These are phyloP conservation scores for Scaptodrosophila latifasciaeformis DNA, from an alignment of 2,888 invertebrate species.

Conservation along the genomic window DNA sequence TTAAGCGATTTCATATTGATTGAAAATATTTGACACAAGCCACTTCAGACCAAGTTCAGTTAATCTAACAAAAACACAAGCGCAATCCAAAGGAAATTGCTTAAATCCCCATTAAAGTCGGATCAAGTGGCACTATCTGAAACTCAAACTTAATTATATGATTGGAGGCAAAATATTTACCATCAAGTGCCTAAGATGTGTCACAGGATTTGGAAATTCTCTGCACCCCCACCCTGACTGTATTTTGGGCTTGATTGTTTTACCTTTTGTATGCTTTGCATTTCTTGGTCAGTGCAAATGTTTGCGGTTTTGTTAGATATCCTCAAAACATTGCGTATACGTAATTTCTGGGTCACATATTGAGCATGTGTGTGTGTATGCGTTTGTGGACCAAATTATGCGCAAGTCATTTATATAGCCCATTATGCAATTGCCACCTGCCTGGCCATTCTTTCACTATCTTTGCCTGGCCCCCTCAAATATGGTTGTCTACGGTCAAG, in stretches of 20 bases:
- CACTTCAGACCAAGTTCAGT: too few species aligned
- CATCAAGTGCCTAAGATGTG: too few species aligned
- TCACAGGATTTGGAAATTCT: too few species aligned
- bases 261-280: conserved; percentile 22
- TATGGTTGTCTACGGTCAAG: conserved; percentile 15
- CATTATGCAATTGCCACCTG: neutral
- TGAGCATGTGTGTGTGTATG: neutral
- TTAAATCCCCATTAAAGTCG: too few species aligned
- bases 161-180: too few species aligned
- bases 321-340: conserved; percentile 31
- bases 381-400: neutral
- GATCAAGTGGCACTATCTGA: too few species aligned
- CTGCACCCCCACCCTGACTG: too few species aligned
- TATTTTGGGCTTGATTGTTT: conserved; percentile 11
- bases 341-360: conserved; percentile 21
- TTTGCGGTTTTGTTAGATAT: conserved; percentile 30
- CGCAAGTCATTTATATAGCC: neutral
- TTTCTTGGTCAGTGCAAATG: conserved; percentile 21
- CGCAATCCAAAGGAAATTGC: too few species aligned
- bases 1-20: too few species aligned
- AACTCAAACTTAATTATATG: too few species aligned
- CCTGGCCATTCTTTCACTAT: neutral
- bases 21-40: too few species aligned
- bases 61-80: too few species aligned
- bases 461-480: neutral